Base-by-base conservation (phyloP, 2,797 vertebrate species). In the Brachyrhaphis roseni region DNA sequence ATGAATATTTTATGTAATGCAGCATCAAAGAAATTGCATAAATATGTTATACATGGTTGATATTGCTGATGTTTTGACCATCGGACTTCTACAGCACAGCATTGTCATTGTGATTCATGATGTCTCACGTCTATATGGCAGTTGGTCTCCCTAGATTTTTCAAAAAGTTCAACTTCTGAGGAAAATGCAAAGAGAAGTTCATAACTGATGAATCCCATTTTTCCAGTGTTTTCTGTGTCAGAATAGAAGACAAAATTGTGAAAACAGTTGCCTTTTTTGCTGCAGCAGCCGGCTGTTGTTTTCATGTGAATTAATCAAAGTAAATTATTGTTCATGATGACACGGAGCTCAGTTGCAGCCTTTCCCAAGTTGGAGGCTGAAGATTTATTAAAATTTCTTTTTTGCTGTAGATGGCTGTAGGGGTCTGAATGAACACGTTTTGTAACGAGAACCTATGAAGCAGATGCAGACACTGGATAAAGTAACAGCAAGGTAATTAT, bases 301-400 rank as follows among this genome's bases (percentile, higher is more conserved):
- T 87, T 76, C 75, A 77, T 78, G 73, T 23, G 73, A 84, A 82
- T 78, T 51, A 77, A 84, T 89, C 77, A 84, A 66, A 86, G 62
- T 78, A 82, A 83, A 84, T 74, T 34, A 59, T 73, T 15, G 31
- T 59, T 77, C 49, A 12, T 84, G 80, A 86, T 79, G 46, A 73
- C 74, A 41, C 53, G 36, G 74, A 28, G 39, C 64, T 76, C 78
- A 62, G 71, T 45, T 26, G 31, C 41, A 70, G 79, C 80, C 53
- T 64, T 71, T 75, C 28, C 71, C 49, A 78, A 78, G 75, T 79
- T 47, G 3, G 49, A 84, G 55, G 53, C 64, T 64, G 68, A 64
- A 74, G 49, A 88, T 85, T 84, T 72, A 82, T 79, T 73, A 66
- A 68, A 46, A 59, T 77, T 55, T 75, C 31, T 62, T 68, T 83